Percentiles rank a stretch among this genome's conserved stretches.
Evolutionary conservation across 2,888 invertebrate genomes (phyloP).

Genomic region (Periphyllus acericola): DNA sequence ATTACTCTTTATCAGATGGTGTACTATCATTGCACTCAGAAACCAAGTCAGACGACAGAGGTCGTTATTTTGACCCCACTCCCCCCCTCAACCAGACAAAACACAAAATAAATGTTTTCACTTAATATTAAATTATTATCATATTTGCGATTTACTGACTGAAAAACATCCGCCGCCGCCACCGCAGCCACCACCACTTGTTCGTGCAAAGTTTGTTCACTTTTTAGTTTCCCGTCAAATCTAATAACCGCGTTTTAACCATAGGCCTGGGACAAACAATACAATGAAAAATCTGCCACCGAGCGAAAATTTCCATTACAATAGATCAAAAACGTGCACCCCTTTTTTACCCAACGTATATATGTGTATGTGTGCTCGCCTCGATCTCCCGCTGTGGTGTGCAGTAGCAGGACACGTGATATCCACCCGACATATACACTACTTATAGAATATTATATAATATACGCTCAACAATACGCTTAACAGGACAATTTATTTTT

Average conservation of each 20-base stretch:
- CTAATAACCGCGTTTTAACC: slow-evolving; percentile 43
- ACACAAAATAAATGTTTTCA: slow-evolving; percentile 17
- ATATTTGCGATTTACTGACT: slow-evolving; percentile 17
- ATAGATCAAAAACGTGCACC: slow-evolving; percentile 42
- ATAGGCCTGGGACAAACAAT: slow-evolving; percentile 35
- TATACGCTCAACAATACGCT: neutral
- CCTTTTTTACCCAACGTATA: slow-evolving; percentile 13
- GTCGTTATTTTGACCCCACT: too few relatives aligned
- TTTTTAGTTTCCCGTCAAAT: slow-evolving; percentile 42
- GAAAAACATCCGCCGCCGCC: slow-evolving; percentile 4
- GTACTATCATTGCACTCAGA: neutral
- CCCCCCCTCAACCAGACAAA: neutral
- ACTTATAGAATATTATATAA: slow-evolving; percentile 7
- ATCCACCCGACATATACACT: neutral
- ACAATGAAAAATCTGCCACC: slow-evolving; percentile 31
- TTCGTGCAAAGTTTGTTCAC: slow-evolving; percentile 45
- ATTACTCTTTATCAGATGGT: neutral
- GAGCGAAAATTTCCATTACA: slow-evolving; percentile 56
- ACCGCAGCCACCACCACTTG: slow-evolving; percentile 15
- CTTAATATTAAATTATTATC: neutral
- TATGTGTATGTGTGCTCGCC: neutral
- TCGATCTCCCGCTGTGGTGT: neutral
- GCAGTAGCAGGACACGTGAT: neutral
- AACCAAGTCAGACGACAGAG: neutral
- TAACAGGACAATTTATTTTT: neutral